These are phyloP conservation scores for Caenorhabditis plicata DNA, from an alignment of 2,888 invertebrate genomes.

Conservation along the genomic window DNA sequence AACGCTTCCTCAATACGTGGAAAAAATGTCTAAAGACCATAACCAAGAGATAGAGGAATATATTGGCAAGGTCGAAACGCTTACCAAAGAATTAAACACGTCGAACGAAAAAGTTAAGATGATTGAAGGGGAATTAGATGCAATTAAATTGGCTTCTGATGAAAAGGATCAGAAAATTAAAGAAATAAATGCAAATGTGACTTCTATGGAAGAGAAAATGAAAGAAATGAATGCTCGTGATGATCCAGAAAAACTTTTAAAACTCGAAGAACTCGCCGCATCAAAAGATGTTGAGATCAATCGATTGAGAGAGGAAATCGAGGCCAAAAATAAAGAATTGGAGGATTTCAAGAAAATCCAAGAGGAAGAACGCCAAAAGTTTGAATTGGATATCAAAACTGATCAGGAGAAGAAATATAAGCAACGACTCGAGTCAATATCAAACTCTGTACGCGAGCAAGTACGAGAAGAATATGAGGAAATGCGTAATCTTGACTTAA, in stretches of 20 bases:
- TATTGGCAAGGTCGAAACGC: background rate
- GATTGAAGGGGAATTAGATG: constrained; percentile 1
- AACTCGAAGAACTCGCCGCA: no score
- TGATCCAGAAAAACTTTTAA: constrained; percentile 48
- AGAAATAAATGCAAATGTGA: constrained; percentile 21
- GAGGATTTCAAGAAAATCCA: no score
- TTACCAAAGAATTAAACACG: background rate
- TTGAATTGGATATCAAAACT: no score
- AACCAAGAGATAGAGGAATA: background rate
- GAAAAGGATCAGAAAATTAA: constrained; percentile 1
- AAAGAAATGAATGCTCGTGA: constrained; percentile 30
- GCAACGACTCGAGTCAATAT: no score
- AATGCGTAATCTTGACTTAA: no score
- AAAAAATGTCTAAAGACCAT: constrained; percentile 2
- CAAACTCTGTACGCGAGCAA: no score
- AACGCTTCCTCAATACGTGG: background rate
- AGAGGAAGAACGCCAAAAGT: no score
- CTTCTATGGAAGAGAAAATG: constrained; percentile 33
- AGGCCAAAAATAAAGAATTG: constrained; percentile 22
- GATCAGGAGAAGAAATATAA: no score
- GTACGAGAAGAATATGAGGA: no score
- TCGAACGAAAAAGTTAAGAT: constrained; percentile 11
- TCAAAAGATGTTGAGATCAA: constrained; percentile 49
- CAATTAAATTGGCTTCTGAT: background rate
- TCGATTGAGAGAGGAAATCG: constrained; percentile 29